Conservation (phyloP, 2,797 vertebrate species). For the Kryptopterus vitreolus region DNA sequence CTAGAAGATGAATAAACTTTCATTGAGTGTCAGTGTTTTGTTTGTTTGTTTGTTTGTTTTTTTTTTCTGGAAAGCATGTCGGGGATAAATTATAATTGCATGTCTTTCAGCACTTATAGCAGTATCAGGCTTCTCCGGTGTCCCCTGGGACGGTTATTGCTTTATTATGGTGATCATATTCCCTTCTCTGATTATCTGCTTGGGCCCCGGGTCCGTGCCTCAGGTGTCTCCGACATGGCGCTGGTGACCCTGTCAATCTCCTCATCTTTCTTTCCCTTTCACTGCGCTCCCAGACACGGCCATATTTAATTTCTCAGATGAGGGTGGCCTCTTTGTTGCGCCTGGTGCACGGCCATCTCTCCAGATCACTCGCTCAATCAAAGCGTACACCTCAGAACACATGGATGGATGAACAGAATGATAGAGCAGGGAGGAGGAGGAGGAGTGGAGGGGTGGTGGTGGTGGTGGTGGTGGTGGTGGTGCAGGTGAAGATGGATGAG, state of each 20-base stretch:
- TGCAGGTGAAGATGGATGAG: slow-evolving; percentile 36
- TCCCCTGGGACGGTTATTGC: slow-evolving; percentile 4
- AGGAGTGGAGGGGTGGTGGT: too few species aligned
- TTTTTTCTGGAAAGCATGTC: background rate
- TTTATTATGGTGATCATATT: slow-evolving; percentile 39
- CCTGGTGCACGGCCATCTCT: slow-evolving; percentile 3
- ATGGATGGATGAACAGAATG: slow-evolving; percentile 20
- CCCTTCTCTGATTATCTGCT: slow-evolving; percentile 28
- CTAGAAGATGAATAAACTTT: too few species aligned
- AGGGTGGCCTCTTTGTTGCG: background rate
- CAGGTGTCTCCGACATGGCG: slow-evolving; percentile 25
- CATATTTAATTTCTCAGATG: slow-evolving; percentile 9
- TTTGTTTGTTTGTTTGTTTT: background rate
- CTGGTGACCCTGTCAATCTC: slow-evolving; percentile 39
- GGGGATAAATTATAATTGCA: slow-evolving; percentile 8
- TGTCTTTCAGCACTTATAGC: background rate
- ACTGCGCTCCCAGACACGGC: background rate
- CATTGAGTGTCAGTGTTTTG: too few species aligned
- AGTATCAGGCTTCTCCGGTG: slow-evolving; percentile 25
- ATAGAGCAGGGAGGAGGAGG: slow-evolving; percentile 41
- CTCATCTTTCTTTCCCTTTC: slow-evolving; percentile 33
- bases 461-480: too few species aligned
- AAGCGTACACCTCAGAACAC: background rate
- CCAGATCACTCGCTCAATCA: background rate
- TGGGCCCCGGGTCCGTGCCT: slow-evolving; percentile 12